Base-by-base conservation (phyloP, 2,888 invertebrate species). In the Ichneumoninae sp. region DNA sequence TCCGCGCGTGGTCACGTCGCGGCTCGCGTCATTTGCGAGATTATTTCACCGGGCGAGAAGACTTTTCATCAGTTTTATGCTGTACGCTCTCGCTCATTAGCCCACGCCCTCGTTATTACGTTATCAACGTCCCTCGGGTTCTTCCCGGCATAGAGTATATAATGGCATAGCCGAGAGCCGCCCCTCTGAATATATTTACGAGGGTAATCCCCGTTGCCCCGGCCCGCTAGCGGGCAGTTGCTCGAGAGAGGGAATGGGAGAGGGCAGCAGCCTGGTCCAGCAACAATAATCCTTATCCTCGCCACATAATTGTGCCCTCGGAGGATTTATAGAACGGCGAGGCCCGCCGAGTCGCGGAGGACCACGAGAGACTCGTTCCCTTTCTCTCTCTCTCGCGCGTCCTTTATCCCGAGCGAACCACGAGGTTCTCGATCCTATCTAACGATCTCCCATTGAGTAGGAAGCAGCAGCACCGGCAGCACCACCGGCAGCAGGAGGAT, bases 271-370 rank as follows among this genome's bases (percentile, higher is more conserved):
- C 68, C 72, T 70, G 86, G 50, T 74, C 80, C 87, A 86, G 87
- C 89, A 93, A 93, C 93, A 93, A 93, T 93, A 93, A 93, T 93
- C 93, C 91, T 91, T 90, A 92, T 91, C 91, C 91, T 88, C 89
- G 88, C 86, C 90, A 89, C 90, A 92, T 93, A 93, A 93, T 93
- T 93, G 93, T 92, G 91, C 92, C 91, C 90, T 90, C 89, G 89
- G 90, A 92, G 91, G 91, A 93, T 93, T 93, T 93, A 93, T 93
- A 92, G 93, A 89, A 91, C 89, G 88, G 87, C 66, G 76, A 82
- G 77, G 74, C 82, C 71, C n/a, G 65, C 26, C 81, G 54, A 75
- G 84, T 89, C 89, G 87, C 82, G 82, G 86, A 87, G 84, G 88
- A 86, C 85, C 88, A 72, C 69, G 60, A 86, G 83, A 86, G 85